These are phyloP conservation scores for Trimorus sp. DNA, from an alignment of 2,888 invertebrate species.

Conservation along the genomic window DNA sequence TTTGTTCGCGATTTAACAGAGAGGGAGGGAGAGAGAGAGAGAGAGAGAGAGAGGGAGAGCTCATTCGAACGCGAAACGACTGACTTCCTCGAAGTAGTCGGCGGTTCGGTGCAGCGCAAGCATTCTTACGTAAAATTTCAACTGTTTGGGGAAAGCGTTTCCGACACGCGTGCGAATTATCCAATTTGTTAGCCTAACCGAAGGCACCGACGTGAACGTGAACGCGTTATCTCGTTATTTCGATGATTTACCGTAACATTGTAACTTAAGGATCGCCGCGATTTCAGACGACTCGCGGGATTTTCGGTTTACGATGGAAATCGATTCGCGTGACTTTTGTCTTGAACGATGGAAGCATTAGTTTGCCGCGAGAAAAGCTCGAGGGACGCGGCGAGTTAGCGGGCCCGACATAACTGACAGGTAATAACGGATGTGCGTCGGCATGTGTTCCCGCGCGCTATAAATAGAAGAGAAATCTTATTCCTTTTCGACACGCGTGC, in stretches of 20 bases:
- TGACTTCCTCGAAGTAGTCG: slow-evolving; percentile 22
- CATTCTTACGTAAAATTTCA: slow-evolving; percentile 23
- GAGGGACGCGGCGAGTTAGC: slow-evolving; percentile 47
- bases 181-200: not conserved
- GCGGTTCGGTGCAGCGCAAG: not conserved
- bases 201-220: no score
- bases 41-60: not conserved
- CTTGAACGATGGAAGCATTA: slow-evolving; percentile 25
- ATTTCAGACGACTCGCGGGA: no score
- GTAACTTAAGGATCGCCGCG: no score
- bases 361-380: slow-evolving; percentile 40
- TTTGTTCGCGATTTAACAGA: no score
- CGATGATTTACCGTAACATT: no score
- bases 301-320: no score
- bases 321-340: not conserved
- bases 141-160: slow-evolving; percentile 29
- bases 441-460: slow-evolving; percentile 75
- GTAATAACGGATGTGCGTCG: slow-evolving; percentile 78
- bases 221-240: no score
- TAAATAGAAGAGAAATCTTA: slow-evolving; percentile 81
- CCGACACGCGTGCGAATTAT: not conserved
- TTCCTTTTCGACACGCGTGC: slow-evolving; percentile 77
- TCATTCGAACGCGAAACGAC: slow-evolving; percentile 13
- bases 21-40: no score
- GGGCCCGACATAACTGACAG: slow-evolving; percentile 70